phyloP scores from a whole-genome alignment of 37 sponge, comb jelly and placozoan species.

The Theonella swinhoei region DNA sequence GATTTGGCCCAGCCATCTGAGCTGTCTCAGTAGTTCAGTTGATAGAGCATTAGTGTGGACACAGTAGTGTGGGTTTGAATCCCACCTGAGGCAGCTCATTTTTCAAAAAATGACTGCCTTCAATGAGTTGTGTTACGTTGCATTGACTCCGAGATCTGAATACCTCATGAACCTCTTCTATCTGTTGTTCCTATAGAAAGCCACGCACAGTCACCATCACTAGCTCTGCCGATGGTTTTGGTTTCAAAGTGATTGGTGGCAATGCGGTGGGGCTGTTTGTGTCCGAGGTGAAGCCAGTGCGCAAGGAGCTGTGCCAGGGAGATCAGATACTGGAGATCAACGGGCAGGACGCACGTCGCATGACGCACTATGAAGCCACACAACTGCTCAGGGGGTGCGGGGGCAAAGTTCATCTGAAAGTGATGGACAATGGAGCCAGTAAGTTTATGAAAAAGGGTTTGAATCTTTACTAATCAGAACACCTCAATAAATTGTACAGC shows the following conservation, averaged over 20 bases:
- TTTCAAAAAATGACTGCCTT: too few species aligned
- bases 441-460: too few species aligned
- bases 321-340: slow-evolving; percentile 49
- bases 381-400: slow-evolving; percentile 9
- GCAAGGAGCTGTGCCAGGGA: slow-evolving; percentile 5
- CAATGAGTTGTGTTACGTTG: too few species aligned
- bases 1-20: too few species aligned
- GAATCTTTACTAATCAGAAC: too few species aligned
- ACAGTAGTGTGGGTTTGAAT: too few species aligned
- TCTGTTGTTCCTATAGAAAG: slow-evolving; percentile 4
- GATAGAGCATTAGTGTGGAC: too few species aligned
- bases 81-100: too few species aligned
- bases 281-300: slow-evolving; percentile 12
- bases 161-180: too few species aligned
- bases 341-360: slow-evolving; percentile 7
- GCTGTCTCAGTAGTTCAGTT: too few species aligned
- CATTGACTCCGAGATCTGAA: too few species aligned
- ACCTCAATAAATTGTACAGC: too few species aligned
- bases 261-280: slow-evolving; percentile 78
- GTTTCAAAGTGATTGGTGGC: slow-evolving; percentile 66
- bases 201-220: slow-evolving; percentile 44
- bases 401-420: slow-evolving; percentile 25
- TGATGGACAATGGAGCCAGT: slow-evolving; percentile 51
- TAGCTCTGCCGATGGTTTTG: slow-evolving; percentile 26
- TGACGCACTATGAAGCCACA: slow-evolving; percentile 53